phyloP scores from a whole-genome alignment of 2,888 invertebrate species.

The Synergus itoensis region DNA sequence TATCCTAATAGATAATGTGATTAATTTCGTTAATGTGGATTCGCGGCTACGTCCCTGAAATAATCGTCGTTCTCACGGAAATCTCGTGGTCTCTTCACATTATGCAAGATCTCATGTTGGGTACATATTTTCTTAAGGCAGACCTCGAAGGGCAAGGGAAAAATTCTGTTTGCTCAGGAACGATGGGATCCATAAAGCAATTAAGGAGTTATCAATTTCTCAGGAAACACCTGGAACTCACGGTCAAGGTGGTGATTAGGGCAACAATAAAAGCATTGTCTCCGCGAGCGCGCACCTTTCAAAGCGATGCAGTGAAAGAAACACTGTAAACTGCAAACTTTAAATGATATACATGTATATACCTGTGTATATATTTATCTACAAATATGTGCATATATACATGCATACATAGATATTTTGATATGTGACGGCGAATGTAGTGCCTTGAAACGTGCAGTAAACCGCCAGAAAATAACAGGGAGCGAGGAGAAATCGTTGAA shows the following conservation, averaged over 20 bases:
- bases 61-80: constrained; percentile 6
- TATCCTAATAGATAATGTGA: not conserved
- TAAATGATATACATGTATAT: constrained; percentile 41
- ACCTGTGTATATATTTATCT: constrained; percentile 19
- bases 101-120: not conserved
- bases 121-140: not conserved
- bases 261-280: constrained; percentile 56
- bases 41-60: not conserved
- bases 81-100: constrained; percentile 1
- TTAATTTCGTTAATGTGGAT: not conserved
- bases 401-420: constrained; percentile 29
- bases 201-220: constrained; percentile 74
- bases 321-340: constrained; percentile 64
- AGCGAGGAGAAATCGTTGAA: constrained; percentile 59
- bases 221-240: constrained; percentile 70
- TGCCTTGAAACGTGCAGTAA: constrained; percentile 59
- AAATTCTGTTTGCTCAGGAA: not conserved
- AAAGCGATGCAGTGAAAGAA: constrained; percentile 57
- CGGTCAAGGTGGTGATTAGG: constrained; percentile 59
- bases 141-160: not conserved
- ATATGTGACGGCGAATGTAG: constrained; percentile 36
- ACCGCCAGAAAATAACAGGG: constrained; percentile 63
- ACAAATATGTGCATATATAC: constrained; percentile 34
- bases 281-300: constrained; percentile 45
- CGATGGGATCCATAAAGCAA: constrained; percentile 67